Percentiles rank a stretch among this genome's conserved stretches.
phyloP scores from a whole-genome alignment of 1,140 invertebrate genomes.

The Diachasmimorpha longicaudata region DNA sequence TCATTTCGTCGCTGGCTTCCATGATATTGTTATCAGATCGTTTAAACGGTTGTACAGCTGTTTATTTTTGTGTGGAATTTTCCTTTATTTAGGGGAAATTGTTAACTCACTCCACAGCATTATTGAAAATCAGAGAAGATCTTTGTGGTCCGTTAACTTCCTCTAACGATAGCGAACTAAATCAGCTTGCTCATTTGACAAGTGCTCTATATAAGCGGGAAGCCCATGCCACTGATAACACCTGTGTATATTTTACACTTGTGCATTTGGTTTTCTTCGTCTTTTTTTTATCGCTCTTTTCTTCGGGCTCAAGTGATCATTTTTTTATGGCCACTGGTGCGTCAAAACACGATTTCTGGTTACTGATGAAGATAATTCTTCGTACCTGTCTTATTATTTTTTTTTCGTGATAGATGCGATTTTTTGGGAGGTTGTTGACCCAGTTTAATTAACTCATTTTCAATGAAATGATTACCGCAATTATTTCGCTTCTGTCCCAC shows the following conservation, averaged over 20 bases:
- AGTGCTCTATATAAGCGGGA: slow-evolving; percentile 10
- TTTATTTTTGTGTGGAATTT: too few relatives aligned
- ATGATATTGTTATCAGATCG: background rate
- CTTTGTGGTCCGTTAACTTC: background rate
- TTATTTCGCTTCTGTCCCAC: background rate
- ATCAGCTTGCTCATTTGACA: slow-evolving; percentile 25
- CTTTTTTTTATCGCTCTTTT: background rate
- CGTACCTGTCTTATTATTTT: background rate
- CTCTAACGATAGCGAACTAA: slow-evolving; percentile 11
- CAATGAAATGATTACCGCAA: background rate
- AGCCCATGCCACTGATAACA: slow-evolving; percentile 29
- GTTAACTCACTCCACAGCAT: background rate
- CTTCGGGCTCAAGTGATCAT: background rate
- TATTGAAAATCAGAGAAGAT: background rate
- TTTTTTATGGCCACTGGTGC: background rate
- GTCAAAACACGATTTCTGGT: background rate
- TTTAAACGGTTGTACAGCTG: too few relatives aligned
- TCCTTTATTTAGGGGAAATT: background rate
- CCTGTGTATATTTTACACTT: slow-evolving; percentile 21
- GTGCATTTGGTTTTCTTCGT: background rate
- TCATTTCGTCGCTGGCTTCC: too few relatives aligned
- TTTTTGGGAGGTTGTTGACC: background rate
- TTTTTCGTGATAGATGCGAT: background rate
- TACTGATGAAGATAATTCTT: background rate
- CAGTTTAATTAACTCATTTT: background rate